A percentile compares a stretch with the other conserved stretches of the same genome.
Conservation (phyloP, 2,113 vertebrate genomes). For the Balaeniceps rex region DNA sequence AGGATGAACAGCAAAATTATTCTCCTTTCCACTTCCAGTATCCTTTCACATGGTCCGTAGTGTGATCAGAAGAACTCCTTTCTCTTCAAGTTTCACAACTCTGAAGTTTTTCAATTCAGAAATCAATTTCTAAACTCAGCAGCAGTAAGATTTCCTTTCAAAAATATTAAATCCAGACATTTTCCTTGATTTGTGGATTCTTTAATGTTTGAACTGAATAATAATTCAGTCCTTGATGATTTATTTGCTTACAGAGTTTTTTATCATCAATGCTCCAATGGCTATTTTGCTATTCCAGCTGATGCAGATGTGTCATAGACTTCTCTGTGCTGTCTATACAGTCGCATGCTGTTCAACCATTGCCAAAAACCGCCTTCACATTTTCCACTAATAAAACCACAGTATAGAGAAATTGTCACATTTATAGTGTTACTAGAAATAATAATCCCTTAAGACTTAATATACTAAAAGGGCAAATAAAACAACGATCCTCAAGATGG, state of each 20-base stretch:
- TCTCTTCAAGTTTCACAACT: neutral
- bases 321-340: neutral
- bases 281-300: neutral
- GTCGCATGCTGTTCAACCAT: neutral
- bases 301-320: neutral
- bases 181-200: neutral
- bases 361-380: neutral
- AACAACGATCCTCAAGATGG: neutral
- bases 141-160: neutral
- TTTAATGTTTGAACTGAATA: neutral
- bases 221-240: neutral
- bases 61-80: neutral
- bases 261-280: neutral
- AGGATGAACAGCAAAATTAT: neutral
- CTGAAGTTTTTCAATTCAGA: neutral
- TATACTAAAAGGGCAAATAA: neutral
- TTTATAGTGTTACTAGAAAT: neutral
- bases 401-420: neutral
- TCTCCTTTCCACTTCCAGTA: neutral
- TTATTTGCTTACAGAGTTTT: neutral
- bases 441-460: neutral
- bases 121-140: neutral
- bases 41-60: neutral
- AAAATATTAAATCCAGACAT: neutral
- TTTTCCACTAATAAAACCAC: neutral